Conservation (phyloP, 2,888 invertebrate species). For the Leptogaster cylindrica region DNA sequence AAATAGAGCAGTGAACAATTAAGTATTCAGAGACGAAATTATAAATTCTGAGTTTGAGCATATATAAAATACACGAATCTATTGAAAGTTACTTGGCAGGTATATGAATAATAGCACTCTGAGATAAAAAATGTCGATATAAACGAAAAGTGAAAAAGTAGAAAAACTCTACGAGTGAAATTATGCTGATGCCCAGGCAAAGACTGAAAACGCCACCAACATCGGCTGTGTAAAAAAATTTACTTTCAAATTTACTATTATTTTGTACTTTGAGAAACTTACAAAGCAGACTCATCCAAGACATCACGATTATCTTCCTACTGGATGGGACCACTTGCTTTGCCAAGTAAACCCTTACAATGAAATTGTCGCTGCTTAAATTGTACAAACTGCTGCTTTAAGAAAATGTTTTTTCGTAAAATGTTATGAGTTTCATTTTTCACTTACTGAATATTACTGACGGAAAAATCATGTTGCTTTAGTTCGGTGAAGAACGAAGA, state of each 20-base stretch:
- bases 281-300: conserved; percentile 60
- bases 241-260: not conserved
- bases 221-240: conserved; percentile 53
- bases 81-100: conserved; percentile 8
- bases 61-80: not conserved
- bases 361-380: conserved; percentile 54
- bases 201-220: conserved; percentile 61
- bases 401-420: not conserved
- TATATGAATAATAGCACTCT: conserved; percentile 39
- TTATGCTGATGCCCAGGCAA: conserved; percentile 58
- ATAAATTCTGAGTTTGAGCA: not conserved
- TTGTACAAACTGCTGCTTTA: conserved; percentile 36
- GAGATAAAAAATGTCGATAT: conserved; percentile 50
- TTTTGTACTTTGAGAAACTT: conserved; percentile 44
- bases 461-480: conserved; percentile 55
- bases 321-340: conserved; percentile 59
- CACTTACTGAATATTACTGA: conserved; percentile 57
- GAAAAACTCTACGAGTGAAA: conserved; percentile 59
- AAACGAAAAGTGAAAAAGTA: conserved; percentile 57
- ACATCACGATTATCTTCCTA: conserved; percentile 60
- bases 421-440: not conserved
- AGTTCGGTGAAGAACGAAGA: conserved; percentile 57
- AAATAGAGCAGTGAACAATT: not conserved
- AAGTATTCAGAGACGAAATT: not conserved
- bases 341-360: conserved; percentile 57